Conservation (phyloP, 35 echinoderm and acorn worm genomes). For the Nesometra sesokonis region DNA sequence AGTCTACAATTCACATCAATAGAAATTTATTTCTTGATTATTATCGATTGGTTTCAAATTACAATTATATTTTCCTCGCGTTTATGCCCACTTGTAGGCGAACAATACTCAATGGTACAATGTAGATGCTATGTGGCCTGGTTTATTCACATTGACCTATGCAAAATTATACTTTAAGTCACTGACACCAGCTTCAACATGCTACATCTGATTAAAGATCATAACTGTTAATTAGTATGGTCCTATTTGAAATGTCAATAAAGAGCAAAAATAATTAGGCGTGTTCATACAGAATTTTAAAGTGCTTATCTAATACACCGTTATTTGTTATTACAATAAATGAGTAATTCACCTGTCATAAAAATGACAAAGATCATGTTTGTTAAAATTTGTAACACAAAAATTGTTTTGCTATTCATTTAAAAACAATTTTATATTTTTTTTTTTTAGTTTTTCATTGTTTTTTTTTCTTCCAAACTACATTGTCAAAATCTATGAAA, state of each 20-base stretch:
- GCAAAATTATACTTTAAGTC: background rate
- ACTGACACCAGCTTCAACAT: background rate
- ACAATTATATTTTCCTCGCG: background rate
- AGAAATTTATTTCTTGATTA: background rate
- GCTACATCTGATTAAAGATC: background rate
- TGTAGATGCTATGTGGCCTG: background rate
- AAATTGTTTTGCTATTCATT: too few relatives aligned
- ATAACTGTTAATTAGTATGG: background rate
- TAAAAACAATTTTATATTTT: too few relatives aligned
- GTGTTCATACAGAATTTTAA: too few relatives aligned
- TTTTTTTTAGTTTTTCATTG: too few relatives aligned
- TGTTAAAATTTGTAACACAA: too few relatives aligned
- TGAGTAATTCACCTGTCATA: background rate
- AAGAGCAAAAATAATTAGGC: background rate
- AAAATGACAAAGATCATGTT: background rate
- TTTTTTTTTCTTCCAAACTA: too few relatives aligned
- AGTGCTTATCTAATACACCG: background rate
- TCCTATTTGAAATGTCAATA: background rate
- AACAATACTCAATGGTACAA: background rate
- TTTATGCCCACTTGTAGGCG: background rate
- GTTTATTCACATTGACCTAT: background rate
- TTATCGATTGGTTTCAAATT: background rate
- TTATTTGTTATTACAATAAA: background rate
- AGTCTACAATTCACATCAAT: background rate
- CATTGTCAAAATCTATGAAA: too few relatives aligned